These are phyloP conservation scores for Actenoides lindsayi DNA, from an alignment of 2,113 vertebrate species.

Conservation along the genomic window DNA sequence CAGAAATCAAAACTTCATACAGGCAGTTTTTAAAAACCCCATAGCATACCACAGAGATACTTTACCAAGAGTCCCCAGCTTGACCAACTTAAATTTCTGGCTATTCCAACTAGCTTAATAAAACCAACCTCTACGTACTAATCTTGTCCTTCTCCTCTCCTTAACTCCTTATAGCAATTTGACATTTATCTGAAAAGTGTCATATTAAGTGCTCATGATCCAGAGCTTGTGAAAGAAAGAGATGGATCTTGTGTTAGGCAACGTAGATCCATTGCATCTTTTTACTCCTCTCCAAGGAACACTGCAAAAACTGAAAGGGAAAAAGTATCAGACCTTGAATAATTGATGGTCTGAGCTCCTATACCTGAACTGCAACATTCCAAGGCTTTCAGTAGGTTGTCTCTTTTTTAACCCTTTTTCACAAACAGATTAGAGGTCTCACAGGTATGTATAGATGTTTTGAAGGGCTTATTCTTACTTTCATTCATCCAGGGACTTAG, in stretches of 20 bases:
- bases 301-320: neutral
- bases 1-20: neutral
- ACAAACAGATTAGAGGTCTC: neutral
- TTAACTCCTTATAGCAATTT: neutral
- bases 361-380: neutral
- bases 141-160: neutral
- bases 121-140: neutral
- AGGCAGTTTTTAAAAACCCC: neutral
- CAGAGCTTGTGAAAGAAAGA: neutral
- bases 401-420: neutral
- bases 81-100: neutral
- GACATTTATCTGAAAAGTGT: neutral
- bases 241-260: neutral
- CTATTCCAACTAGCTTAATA: neutral
- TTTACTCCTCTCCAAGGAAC: neutral
- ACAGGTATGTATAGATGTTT: neutral
- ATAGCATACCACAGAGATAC: neutral
- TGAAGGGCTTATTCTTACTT: neutral
- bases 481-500: neutral
- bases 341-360: neutral
- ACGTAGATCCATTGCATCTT: neutral
- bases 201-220: neutral
- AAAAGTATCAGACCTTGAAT: neutral
- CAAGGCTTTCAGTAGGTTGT: neutral
- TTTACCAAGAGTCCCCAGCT: neutral